Evolutionary conservation across 2,113 vertebrate genomes (phyloP).

Genomic region (Dunckerocampus dactyliophorus): DNA sequence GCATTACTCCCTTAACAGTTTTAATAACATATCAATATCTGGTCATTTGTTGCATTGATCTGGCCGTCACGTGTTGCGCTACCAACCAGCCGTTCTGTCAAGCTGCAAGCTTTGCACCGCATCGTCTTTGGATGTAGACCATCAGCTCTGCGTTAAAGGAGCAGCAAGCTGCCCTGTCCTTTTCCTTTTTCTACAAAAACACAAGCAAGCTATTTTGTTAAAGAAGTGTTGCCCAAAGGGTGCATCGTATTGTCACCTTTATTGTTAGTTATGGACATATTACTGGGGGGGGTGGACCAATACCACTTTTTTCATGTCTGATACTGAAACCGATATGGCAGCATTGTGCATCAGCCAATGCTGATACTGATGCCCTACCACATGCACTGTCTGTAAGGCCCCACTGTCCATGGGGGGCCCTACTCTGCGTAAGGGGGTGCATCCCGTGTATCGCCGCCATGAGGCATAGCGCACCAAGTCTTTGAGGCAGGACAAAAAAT

Average conservation of each 20-base stretch:
- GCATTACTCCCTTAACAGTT: conserved; percentile 7
- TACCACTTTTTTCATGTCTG: too few species aligned
- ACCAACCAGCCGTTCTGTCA: background rate
- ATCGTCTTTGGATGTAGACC: background rate
- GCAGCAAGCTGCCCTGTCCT: background rate
- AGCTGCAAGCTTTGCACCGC: background rate
- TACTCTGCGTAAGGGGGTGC: too few species aligned
- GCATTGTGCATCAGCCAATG: too few species aligned
- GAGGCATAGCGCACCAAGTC: too few species aligned
- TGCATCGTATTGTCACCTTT: background rate
- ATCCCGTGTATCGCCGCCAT: too few species aligned
- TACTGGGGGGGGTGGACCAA: too few species aligned
- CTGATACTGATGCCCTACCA: too few species aligned
- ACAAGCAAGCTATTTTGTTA: background rate
- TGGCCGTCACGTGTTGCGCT: background rate
- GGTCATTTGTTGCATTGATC: background rate
- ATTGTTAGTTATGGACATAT: background rate
- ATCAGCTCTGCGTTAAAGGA: background rate
- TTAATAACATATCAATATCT: background rate
- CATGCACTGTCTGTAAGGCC: too few species aligned
- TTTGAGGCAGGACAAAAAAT: too few species aligned
- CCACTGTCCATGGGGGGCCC: too few species aligned
- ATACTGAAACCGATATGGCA: too few species aligned
- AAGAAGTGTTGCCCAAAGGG: background rate
- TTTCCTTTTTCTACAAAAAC: background rate